Percentiles rank a stretch among this genome's conserved stretches.
These are phyloP conservation scores for Drosophila nigricruria DNA, from an alignment of 2,888 invertebrate genomes.

Conservation along the genomic window DNA sequence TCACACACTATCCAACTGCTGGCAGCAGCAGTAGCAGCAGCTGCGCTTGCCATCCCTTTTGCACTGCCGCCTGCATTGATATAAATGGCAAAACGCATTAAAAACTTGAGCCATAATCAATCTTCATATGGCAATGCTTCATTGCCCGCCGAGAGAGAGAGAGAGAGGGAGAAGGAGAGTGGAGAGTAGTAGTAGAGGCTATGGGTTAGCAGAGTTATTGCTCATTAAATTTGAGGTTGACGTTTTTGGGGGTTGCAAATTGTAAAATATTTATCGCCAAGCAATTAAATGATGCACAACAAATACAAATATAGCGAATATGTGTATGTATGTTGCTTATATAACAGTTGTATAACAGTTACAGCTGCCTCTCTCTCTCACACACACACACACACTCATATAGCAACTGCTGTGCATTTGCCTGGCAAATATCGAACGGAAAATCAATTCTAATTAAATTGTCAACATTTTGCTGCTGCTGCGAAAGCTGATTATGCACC, in stretches of 20 bases:
- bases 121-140: conserved; percentile 74
- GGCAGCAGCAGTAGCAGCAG: conserved; percentile 8
- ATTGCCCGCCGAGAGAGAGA: conserved; percentile 41
- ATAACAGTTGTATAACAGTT: conserved; percentile 44
- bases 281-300: conserved; percentile 67
- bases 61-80: conserved; percentile 67
- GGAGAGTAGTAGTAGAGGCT: not conserved
- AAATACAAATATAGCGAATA: conserved; percentile 6
- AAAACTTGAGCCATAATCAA: conserved; percentile 75
- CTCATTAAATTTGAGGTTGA: conserved; percentile 67
- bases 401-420: conserved; percentile 63
- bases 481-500: conserved; percentile 68
- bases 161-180: not conserved
- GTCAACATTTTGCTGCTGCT: conserved; percentile 64
- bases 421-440: conserved; percentile 84
- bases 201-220: conserved; percentile 40
- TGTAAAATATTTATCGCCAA: conserved; percentile 34
- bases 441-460: conserved; percentile 84
- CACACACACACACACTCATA: not conserved
- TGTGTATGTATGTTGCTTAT: conserved; percentile 18
- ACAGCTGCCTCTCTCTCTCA: not conserved
- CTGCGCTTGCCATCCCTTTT: conserved; percentile 48
- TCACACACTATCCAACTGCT: not conserved
- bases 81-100: conserved; percentile 78
- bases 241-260: conserved; percentile 4